Evolutionary conservation across 2,888 invertebrate genomes (phyloP).

Genomic region (Ophonus ardosiacus): DNA sequence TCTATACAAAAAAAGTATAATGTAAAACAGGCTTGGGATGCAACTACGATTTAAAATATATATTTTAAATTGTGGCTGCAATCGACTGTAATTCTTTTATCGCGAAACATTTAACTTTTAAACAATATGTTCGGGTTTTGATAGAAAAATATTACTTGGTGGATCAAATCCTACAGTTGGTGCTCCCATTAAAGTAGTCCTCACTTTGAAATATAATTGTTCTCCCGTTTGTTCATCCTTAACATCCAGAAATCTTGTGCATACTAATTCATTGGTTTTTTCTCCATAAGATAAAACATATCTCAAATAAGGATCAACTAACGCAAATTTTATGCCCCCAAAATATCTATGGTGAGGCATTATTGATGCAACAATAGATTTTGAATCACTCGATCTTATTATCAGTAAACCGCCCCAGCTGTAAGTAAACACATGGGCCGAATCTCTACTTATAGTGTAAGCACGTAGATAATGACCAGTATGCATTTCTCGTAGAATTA

Average conservation of each 20-base stretch:
- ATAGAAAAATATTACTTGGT: conserved; percentile 67
- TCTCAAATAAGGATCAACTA: conserved; percentile 74
- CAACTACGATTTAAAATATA: no score
- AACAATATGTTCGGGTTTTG: no score
- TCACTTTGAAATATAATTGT: conserved; percentile 51
- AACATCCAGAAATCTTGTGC: conserved; percentile 68
- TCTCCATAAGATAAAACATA: conserved; percentile 74
- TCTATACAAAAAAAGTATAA: no score
- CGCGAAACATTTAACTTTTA: no score
- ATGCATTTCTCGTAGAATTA: conserved; percentile 65
- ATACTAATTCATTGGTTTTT: conserved; percentile 72
- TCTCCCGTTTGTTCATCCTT: conserved; percentile 66
- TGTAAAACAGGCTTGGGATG: no score
- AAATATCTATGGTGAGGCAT: conserved; percentile 75
- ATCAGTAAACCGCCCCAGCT: conserved; percentile 75
- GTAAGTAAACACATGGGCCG: conserved; percentile 72
- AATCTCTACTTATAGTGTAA: conserved; percentile 71
- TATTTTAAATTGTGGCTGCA: no score
- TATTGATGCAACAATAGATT: conserved; percentile 68
- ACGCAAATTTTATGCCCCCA: conserved; percentile 76
- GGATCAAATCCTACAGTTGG: conserved; percentile 72
- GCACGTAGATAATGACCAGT: conserved; percentile 75
- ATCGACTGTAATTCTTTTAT: no score
- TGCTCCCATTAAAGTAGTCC: neutral
- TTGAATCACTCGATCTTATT: conserved; percentile 70